Conservation (phyloP, 2,113 vertebrate species). For the Balaenoptera acutorostrata region DNA sequence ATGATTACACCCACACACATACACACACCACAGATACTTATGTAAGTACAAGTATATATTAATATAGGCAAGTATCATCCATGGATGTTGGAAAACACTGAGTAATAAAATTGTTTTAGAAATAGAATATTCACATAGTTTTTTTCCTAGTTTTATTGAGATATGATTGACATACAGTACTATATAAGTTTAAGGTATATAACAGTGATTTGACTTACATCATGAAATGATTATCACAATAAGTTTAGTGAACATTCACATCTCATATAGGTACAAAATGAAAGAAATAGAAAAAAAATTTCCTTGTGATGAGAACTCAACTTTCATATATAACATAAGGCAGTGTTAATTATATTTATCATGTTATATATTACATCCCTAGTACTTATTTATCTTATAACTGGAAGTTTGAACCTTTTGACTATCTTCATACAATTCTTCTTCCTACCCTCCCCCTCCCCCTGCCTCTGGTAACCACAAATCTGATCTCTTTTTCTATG, state of each 20-base stretch:
- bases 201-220: background rate
- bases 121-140: background rate
- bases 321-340: background rate
- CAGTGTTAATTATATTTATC: background rate
- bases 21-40: background rate
- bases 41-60: background rate
- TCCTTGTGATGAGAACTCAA: background rate
- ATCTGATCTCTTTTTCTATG: background rate
- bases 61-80: background rate
- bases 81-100: background rate
- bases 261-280: background rate
- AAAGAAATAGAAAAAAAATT: background rate
- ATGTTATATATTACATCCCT: background rate
- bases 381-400: background rate
- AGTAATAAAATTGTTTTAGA: background rate
- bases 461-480: background rate
- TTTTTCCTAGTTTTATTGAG: background rate
- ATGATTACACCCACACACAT: background rate
- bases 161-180: background rate
- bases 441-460: background rate
- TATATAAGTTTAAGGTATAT: background rate
- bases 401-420: background rate
- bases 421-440: background rate
- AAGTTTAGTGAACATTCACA: background rate
- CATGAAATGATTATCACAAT: background rate